phyloP scores from a whole-genome alignment of 2,797 vertebrate species.

The Phataginus tricuspis region DNA sequence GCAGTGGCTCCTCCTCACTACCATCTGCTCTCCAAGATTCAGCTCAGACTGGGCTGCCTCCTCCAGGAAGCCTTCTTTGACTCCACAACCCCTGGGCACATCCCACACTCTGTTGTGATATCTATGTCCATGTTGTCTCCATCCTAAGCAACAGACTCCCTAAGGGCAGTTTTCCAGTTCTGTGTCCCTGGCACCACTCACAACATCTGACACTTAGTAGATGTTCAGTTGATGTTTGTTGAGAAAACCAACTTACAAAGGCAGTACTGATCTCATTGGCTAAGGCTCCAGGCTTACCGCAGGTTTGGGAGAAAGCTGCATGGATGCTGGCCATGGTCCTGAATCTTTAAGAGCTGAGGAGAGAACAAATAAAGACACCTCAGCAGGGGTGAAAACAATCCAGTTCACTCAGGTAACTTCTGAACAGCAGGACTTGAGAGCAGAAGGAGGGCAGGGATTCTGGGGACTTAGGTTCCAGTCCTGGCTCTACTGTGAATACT shows the following conservation, averaged over 20 bases:
- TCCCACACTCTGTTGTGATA: neutral
- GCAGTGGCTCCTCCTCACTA: neutral
- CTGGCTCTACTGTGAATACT: neutral
- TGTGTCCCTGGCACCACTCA: neutral
- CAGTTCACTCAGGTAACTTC: neutral
- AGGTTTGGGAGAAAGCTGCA: neutral
- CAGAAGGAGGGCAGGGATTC: neutral
- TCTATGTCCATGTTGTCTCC: neutral
- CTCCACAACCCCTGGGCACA: neutral
- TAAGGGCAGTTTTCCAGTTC: neutral
- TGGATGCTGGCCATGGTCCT: constrained; percentile 67
- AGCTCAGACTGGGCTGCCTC: neutral
- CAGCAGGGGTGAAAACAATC: neutral
- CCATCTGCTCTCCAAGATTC: constrained; percentile 14
- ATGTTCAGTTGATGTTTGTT: neutral
- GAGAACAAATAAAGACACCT: neutral
- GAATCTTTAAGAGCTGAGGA: neutral
- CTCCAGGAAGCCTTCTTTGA: constrained; percentile 27
- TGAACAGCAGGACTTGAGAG: neutral
- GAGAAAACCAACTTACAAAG: constrained; percentile 38
- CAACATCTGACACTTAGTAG: neutral
- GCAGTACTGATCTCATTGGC: neutral
- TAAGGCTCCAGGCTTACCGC: neutral
- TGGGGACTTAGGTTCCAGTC: neutral
- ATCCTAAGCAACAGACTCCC: neutral